phyloP scores from a whole-genome alignment of 2,797 vertebrate species.

The Poecilia velifera region DNA sequence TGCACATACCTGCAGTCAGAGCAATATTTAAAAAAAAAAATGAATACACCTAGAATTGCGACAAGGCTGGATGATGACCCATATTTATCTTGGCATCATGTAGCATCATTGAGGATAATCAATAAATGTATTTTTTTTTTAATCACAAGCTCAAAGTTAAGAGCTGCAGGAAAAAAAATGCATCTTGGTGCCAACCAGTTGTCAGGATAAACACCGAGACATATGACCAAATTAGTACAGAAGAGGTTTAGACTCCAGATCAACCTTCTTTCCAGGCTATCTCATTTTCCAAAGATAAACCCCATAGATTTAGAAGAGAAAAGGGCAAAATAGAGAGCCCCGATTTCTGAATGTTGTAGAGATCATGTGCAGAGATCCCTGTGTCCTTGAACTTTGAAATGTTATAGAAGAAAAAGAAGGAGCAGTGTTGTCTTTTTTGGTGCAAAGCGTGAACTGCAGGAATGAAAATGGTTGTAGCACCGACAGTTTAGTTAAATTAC shows the following conservation, averaged over 20 bases:
- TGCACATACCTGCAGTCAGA: neutral
- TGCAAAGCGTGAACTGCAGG: neutral
- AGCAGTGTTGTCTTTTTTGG: neutral
- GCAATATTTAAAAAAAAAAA: neutral
- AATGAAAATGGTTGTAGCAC: neutral
- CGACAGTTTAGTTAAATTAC: neutral
- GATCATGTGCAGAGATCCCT: neutral
- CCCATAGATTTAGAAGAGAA: neutral
- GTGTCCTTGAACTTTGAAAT: neutral
- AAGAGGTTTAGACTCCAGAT: neutral
- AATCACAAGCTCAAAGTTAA: neutral
- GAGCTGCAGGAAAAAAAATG: neutral
- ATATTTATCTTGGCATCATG: neutral
- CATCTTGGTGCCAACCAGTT: neutral
- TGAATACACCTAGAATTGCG: neutral
- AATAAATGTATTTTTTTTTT: neutral
- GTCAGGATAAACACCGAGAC: neutral
- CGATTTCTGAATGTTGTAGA: neutral
- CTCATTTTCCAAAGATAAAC: neutral
- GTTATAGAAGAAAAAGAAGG: neutral
- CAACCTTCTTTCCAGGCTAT: neutral
- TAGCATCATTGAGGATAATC: neutral
- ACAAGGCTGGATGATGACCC: neutral
- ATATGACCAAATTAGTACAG: neutral
- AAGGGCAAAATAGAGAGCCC: neutral